Base-by-base conservation (phyloP, 2,888 invertebrate genomes). In the Ophonus ardosiacus region DNA sequence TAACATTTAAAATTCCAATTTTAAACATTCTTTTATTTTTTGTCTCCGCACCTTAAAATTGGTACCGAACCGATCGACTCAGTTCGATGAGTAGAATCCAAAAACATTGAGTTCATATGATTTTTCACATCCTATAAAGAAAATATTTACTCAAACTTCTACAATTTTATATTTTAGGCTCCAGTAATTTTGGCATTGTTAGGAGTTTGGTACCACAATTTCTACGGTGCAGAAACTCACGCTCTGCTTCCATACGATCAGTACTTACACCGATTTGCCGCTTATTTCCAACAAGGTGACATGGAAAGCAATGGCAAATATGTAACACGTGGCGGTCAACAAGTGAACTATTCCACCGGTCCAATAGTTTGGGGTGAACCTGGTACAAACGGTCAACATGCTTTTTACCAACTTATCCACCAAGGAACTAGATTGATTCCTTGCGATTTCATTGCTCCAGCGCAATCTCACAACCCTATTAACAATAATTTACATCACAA, bases 251-350 rank as follows among this genome's bases (percentile, higher is more conserved):
- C 99, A 0, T 99, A 99, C 91, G 99, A 99, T 91, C 99, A 99
- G 92, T 99, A 99, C 91, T 92, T 99, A 89, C 99, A 99, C 91
- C 95, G 99, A 91, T 99, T 99, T 92, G 98, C 99, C 8, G 99
- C 99, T 15, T 99, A 99, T 92, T 99, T 99, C 93, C 99, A 99
- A 92, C 99, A 99, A 92, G 99, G 99, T 3, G 99, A 99, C 90
- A 99, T 99, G 99, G 99, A 99, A 92, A 98, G 98, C 87, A 99
- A 99, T 92, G 99, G 99, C 86, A 99, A 99, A 92, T 96, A 96
- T 89, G 96, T 97, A 38, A 97, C 96, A 0, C 94, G 96, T 43
- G 92, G 93, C 13, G 96, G 96, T 0, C 91, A 93, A 85, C 74
- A 90, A 86, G 93, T 91, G 7, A 91, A 93, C 88, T 95, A 94